These are phyloP conservation scores for Leptodactylus fuscus DNA, from an alignment of 2,113 vertebrate species.

Conservation along the genomic window DNA sequence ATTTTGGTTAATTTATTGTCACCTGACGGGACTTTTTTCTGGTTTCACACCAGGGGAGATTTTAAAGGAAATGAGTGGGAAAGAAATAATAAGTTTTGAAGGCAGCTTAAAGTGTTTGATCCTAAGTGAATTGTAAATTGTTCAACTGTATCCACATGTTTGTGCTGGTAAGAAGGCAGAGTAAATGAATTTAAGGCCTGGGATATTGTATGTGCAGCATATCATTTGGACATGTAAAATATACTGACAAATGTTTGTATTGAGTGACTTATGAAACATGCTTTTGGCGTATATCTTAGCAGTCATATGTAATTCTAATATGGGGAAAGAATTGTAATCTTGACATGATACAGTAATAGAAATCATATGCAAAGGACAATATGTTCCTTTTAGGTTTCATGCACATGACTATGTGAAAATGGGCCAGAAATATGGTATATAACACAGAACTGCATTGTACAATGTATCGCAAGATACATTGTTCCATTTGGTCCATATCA, in stretches of 20 bases:
- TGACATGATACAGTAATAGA: no score
- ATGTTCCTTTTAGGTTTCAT: no score
- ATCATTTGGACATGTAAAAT: background rate
- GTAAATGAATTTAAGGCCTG: conserved; percentile 30
- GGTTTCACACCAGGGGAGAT: conserved; percentile 66
- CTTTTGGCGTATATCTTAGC: background rate
- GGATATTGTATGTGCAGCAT: background rate
- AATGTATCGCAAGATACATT: no score
- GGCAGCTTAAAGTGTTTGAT: conserved; percentile 62
- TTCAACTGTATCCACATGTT: conserved; percentile 63
- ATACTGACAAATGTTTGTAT: background rate
- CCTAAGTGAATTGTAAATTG: conserved; percentile 67
- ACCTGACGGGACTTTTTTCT: conserved; percentile 63
- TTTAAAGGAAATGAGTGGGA: conserved; percentile 74
- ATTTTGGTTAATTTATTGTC: conserved; percentile 63
- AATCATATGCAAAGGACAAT: no score
- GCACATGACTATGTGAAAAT: no score
- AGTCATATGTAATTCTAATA: no score
- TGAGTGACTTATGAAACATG: background rate
- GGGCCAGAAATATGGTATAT: no score
- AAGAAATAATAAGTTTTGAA: conserved; percentile 72
- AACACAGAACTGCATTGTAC: no score
- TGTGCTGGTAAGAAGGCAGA: conserved; percentile 59
- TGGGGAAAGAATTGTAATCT: no score
- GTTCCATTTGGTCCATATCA: no score